Percentiles rank a stretch among this genome's conserved stretches.
Evolutionary conservation across 92 coral and sea anemone species (phyloP).

Genomic region (Phenganax stokvisi): DNA sequence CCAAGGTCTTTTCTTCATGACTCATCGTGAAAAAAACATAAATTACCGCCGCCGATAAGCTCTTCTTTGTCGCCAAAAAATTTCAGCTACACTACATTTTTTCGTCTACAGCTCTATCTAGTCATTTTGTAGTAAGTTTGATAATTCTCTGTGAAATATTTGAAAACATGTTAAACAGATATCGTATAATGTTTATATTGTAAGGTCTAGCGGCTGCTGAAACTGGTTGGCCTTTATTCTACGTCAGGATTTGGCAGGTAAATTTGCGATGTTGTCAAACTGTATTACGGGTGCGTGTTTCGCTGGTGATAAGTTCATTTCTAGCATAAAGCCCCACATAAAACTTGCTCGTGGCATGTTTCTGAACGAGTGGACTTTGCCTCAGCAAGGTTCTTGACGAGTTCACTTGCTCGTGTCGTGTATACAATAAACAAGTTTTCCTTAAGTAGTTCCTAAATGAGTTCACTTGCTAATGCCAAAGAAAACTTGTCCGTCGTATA

Average conservation of each 20-base stretch:
- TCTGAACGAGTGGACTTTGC: background rate
- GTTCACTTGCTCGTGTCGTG: no score
- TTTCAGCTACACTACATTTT: background rate
- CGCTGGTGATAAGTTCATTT: background rate
- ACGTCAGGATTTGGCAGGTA: slow-evolving; percentile 21
- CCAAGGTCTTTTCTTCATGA: slow-evolving; percentile 24
- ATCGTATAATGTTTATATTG: background rate
- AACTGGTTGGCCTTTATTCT: slow-evolving; percentile 37
- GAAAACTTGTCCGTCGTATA: no score
- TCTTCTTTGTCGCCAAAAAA: background rate
- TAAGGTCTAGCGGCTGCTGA: slow-evolving; percentile 21
- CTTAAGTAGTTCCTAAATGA: no score
- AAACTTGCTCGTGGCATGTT: background rate
- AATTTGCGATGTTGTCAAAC: background rate
- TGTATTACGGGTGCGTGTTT: slow-evolving; percentile 16
- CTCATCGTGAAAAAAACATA: slow-evolving; percentile 19
- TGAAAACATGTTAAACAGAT: background rate
- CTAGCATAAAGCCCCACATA: background rate
- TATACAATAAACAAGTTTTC: no score
- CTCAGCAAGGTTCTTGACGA: no score
- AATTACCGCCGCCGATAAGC: background rate
- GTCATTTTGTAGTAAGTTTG: background rate
- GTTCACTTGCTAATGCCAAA: no score
- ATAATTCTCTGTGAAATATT: background rate
- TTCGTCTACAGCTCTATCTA: background rate